Percentiles rank a stretch among this genome's conserved stretches.
phyloP scores from a whole-genome alignment of 1,140 invertebrate genomes.

The Danaus plexippus region DNA sequence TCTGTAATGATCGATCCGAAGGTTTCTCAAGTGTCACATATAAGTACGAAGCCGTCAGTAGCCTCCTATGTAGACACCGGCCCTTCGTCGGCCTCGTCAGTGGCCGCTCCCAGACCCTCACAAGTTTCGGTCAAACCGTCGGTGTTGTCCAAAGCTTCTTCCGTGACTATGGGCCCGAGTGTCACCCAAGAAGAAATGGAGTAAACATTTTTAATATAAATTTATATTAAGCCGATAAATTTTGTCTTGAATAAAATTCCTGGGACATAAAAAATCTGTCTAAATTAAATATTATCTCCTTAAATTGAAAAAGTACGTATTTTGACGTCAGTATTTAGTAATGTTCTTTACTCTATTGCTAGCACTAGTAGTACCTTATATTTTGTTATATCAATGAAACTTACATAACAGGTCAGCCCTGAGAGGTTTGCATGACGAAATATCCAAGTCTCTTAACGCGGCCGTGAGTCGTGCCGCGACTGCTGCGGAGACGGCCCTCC shows the following conservation, averaged over 20 bases:
- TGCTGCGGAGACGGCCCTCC: conserved; percentile 30
- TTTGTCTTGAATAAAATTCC: too few relatives aligned
- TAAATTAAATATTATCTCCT: too few relatives aligned
- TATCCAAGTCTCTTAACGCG: conserved; percentile 24
- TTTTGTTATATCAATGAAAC: conserved; percentile 4
- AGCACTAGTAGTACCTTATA: too few relatives aligned
- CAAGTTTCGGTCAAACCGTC: conserved; percentile 8
- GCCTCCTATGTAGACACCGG: not conserved
- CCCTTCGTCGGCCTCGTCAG: conserved; percentile 4
- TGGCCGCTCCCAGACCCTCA: conserved; percentile 3
- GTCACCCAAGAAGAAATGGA: conserved; percentile 34
- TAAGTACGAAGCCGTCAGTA: not conserved
- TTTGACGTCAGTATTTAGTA: too few relatives aligned
- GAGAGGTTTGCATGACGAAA: conserved; percentile 18
- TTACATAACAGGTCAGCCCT: conserved; percentile 12
- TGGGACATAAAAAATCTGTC: too few relatives aligned
- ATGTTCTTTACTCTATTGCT: too few relatives aligned
- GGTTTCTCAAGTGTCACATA: conserved; percentile 1
- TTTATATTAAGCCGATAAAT: too few relatives aligned
- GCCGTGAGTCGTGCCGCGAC: conserved; percentile 26
- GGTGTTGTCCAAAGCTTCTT: conserved; percentile 7
- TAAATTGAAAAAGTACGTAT: too few relatives aligned
- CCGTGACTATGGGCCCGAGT: conserved; percentile 2
- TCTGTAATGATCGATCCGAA: conserved; percentile 30
- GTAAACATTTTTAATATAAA: conserved; percentile 18